Evolutionary conservation across 2,113 vertebrate genomes (phyloP), one percentile per base, ranked within the genome.

Genomic region (Vanacampus margaritifer): DNA sequence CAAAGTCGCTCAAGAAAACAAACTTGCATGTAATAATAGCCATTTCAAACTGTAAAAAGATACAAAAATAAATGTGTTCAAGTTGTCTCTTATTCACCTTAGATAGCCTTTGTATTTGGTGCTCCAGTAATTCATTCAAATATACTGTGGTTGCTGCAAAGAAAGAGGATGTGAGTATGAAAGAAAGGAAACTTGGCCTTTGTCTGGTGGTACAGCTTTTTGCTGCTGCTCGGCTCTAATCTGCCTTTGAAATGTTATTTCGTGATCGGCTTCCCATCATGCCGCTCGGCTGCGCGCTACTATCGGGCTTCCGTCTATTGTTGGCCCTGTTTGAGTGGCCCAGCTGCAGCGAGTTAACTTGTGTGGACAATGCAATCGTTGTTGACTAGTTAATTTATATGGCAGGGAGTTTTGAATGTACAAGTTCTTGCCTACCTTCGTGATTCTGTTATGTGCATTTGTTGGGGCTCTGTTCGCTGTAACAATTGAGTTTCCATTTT

Each of bases 231-330:
- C 46, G 23, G 50, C 67, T 65, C 59, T 74, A 73, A 65, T 68
- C 67, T 53, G 53, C 43, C 75, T 86, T 84, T 85, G 82, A 86
- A 77, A 84, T 76, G 83, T 72, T 88, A 76, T 84, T 84, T 81
- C 78, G 72, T 69, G 74, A 74, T 73, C 67, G 43, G 24, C 70
- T 85, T 90, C 85, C 80, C 82, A 78, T 23, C 73, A 81, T 81
- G 81, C 68, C 68, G 43, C 71, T 51, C 71, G 71, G 60, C 26
- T 68, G 72, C 67, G 71, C 71, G 71, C 68, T 79, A 74, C 64
- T 6, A 21, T 43, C 78, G 64, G 73, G 88, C 81, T 91, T 91
- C 91, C 90, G 87, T 72, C 73, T 51, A 90, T 92, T 92, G 90
- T 91, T 84, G 81, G 84, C 61, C 50, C 32, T 69, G 61, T 72